These are phyloP conservation scores for Cylas formicarius DNA, from an alignment of 1,140 invertebrate genomes.

Conservation along the genomic window DNA sequence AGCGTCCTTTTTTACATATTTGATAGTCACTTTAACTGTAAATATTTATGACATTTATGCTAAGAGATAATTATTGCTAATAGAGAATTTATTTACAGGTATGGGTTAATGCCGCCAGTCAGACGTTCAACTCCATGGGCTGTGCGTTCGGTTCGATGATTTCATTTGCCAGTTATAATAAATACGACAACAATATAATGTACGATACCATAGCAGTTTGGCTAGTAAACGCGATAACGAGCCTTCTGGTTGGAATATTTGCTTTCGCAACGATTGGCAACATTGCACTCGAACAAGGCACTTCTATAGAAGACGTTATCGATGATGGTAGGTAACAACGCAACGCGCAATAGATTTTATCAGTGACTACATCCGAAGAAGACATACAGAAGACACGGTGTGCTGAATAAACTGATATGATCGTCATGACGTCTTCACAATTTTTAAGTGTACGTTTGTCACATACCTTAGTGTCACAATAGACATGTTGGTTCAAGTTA, in stretches of 20 bases:
- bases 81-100: constrained; percentile 48
- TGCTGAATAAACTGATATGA: too few relatives aligned
- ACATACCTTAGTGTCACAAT: too few relatives aligned
- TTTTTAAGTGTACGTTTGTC: too few relatives aligned
- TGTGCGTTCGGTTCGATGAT: constrained; percentile 90
- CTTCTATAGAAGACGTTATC: constrained; percentile 71
- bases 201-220: constrained; percentile 78
- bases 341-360: constrained; percentile 12
- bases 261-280: constrained; percentile 84
- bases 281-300: constrained; percentile 72
- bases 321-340: constrained; percentile 68
- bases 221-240: constrained; percentile 73
- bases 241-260: constrained; percentile 77
- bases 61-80: background rate
- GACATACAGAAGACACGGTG: too few relatives aligned
- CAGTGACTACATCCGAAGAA: background rate
- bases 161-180: constrained; percentile 91
- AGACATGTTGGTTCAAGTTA: too few relatives aligned
- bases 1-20: too few relatives aligned
- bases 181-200: constrained; percentile 83
- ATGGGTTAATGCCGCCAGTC: constrained; percentile 86
- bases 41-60: too few relatives aligned
- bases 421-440: too few relatives aligned
- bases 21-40: too few relatives aligned
- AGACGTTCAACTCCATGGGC: constrained; percentile 89